A percentile compares a stretch with the other conserved stretches of the same genome.
Evolutionary conservation across 2,797 vertebrate species (phyloP).

Genomic region (Manis javanica): DNA sequence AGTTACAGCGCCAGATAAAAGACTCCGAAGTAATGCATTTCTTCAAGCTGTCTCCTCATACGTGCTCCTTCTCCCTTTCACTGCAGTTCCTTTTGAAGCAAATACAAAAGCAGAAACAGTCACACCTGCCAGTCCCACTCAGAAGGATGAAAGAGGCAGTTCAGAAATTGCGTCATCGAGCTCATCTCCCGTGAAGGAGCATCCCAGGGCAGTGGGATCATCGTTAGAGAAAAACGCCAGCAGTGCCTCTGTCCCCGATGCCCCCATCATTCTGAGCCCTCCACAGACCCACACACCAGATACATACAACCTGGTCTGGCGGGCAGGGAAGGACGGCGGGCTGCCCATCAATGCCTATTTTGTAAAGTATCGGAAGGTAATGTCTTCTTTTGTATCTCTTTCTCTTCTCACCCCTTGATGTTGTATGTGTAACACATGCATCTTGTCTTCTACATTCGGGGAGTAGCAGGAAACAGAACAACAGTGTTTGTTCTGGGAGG

Average conservation of each 20-base stretch:
- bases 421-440: not conserved
- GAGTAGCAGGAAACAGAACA: not conserved
- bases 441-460: not conserved
- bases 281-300: slow-evolving; percentile 95
- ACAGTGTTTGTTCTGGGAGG: not conserved
- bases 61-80: not conserved
- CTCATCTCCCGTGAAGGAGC: not conserved
- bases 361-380: slow-evolving; percentile 98
- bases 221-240: slow-evolving; percentile 77
- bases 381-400: not conserved
- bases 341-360: slow-evolving; percentile 95
- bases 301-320: slow-evolving; percentile 94
- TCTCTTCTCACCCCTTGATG: not conserved
- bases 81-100: slow-evolving; percentile 84
- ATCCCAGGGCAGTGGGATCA: not conserved
- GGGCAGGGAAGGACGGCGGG: slow-evolving; percentile 92
- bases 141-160: slow-evolving; percentile 84
- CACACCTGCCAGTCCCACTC: slow-evolving; percentile 82
- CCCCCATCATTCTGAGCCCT: slow-evolving; percentile 96
- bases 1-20: not conserved
- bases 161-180: not conserved
- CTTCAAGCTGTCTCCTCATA: not conserved
- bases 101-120: slow-evolving; percentile 76
- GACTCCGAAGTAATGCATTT: not conserved
- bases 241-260: slow-evolving; percentile 90